Evolutionary conservation across 2,888 invertebrate species (phyloP), one percentile per base, ranked within the genome.

Genomic region (Macaria liturata): DNA sequence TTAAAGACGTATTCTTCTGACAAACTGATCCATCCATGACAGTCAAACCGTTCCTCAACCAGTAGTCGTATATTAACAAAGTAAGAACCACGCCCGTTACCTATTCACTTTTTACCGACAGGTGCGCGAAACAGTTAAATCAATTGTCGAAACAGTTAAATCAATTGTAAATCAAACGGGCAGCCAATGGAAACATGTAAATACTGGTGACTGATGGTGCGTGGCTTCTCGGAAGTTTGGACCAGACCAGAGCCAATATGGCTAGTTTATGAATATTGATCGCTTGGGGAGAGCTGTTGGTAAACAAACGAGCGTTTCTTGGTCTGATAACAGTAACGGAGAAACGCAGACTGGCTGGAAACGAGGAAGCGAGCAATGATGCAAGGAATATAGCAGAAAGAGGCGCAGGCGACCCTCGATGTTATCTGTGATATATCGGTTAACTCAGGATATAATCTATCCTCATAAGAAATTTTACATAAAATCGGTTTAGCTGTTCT

Each of bases 171-270:
- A 59, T 55, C 48, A 54, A 20, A 39, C 45, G 59, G 7, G 46
- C 55, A 59, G 46, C 42, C 73, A 75, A 74, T 73, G 77, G 75
- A 70, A 74, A 78, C 74, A 66, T 62, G 61, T 51, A 62, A 68
- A 60, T 60, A 63, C 67, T 59, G 66, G 61, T 64, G 67, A 59
- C 67, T 75, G 67, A 75, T 74, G 75, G 69, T 60, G 73, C 71
- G 69, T 66, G 52, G 68, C 65, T 76, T 75, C 74, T 66, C 58
- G 57, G 73, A 71, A 71, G 64, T 20, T 34, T n/a, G 42, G 37
- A 37, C 57, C 60, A 65, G 64, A 51, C 51, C 51, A 51, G 62
- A 74, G 69, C 69, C 55, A 72, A 68, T 70, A 68, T 65, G 71
- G 43, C 6, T 34, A 20, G 52, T 7, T 42, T 37, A 55, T 52